Evolutionary conservation across 2,113 vertebrate genomes (phyloP).

Genomic region (Periophthalmodon schlosseri): DNA sequence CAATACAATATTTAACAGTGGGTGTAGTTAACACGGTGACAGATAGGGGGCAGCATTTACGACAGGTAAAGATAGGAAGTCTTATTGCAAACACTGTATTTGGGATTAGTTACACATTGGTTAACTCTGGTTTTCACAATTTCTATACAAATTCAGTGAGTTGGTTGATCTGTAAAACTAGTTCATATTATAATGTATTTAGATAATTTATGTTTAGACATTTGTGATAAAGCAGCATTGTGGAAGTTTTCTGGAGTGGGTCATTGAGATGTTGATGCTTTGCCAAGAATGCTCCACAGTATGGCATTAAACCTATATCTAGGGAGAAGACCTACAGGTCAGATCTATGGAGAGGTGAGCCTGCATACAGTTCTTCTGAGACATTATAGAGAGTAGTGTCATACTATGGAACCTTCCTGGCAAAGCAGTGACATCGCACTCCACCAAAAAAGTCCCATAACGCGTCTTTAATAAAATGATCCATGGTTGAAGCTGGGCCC

Average conservation of each 20-base stretch:
- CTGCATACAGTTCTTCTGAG: no score
- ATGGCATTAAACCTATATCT: not conserved
- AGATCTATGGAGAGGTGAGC: not conserved
- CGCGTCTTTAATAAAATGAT: not conserved
- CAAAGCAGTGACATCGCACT: no score
- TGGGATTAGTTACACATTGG: no score
- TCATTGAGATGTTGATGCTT: no score
- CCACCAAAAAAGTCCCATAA: not conserved
- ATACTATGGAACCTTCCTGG: not conserved
- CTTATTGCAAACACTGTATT: no score
- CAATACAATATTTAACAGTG: not conserved
- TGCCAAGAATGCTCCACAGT: no score
- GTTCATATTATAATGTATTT: no score
- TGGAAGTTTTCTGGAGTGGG: not conserved
- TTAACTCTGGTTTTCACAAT: not conserved
- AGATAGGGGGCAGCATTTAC: conserved; percentile 6
- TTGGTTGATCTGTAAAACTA: not conserved
- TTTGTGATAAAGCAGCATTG: not conserved
- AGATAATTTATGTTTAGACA: no score
- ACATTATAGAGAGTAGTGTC: no score
- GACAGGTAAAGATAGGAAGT: not conserved
- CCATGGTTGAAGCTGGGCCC: not conserved
- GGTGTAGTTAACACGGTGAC: conserved; percentile 12
- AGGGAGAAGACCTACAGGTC: not conserved
- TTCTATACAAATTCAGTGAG: no score